Evolutionary conservation across 2,797 vertebrate genomes (phyloP), one percentile per base, ranked within the genome.

Genomic region (Thaleichthys pacificus): DNA sequence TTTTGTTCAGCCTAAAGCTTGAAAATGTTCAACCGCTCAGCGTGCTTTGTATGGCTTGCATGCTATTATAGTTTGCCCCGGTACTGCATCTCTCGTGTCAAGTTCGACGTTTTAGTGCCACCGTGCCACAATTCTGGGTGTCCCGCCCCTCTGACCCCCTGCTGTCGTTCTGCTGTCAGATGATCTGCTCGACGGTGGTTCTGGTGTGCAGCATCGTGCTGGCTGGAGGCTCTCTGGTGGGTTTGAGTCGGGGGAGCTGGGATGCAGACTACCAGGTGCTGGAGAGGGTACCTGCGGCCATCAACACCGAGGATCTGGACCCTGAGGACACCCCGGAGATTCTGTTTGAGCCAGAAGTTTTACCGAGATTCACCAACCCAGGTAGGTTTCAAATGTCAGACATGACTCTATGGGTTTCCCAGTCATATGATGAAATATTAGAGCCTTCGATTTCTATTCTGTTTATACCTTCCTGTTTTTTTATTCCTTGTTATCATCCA

Each of bases 181-280:
- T 98, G 73, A 94, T 97, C 78, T 93, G 92, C 89, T 97, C 95
- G 5, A 91, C 93, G 2, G 89, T 95, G 22, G 84, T 96, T n/a
- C 88, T 96, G 15, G 87, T 89, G 69, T 64, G 95, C 80, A 95
- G 96, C 77, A 95, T 98, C 47, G 67, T 93, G 73, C 82, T 97
- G 54, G 94, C 92, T 2, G 95, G 96, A 1, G 47, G 94, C 49
- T 96, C 93, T 26, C 89, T 99, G 35, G 92, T 96, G 86, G 93
- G 93, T 77, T 95, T 99, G 90, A 96, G 96, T 82, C 93, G 95
- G 85, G 94, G 80, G 71, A 93, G 90, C 69, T 94, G 92, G 71
- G 88, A 91, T 1, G 88, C 91, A 5, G 92, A 68, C 79, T 95
- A 95, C 73, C 92, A 93, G 69, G 86, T 79, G 2, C 78, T 94